A percentile compares a stretch with the other conserved stretches of the same genome.
Evolutionary conservation across 1,140 invertebrate species (phyloP).

Genomic region (Hestina assimilis): DNA sequence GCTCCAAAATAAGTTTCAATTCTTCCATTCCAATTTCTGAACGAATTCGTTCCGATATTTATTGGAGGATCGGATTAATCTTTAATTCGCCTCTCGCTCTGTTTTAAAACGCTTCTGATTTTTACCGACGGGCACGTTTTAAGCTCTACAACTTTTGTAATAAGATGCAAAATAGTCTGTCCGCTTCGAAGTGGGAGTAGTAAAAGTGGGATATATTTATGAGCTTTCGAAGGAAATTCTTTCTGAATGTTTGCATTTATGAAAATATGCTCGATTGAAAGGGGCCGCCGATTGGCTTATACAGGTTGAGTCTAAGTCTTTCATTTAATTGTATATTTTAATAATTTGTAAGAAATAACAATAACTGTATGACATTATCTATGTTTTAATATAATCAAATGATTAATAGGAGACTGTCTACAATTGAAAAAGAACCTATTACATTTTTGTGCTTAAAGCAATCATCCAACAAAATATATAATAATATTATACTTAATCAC

Average conservation of each 20-base stretch:
- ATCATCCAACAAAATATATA: no score
- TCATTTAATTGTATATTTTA: not conserved
- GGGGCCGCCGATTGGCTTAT: slow-evolving; percentile 42
- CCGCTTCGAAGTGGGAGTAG: slow-evolving; percentile 35
- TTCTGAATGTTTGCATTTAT: slow-evolving; percentile 77
- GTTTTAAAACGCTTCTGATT: slow-evolving; percentile 56
- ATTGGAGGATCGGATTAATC: slow-evolving; percentile 74
- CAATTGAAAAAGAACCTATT: no score
- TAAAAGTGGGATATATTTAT: slow-evolving; percentile 76
- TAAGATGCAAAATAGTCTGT: slow-evolving; percentile 37
- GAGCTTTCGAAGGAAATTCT: slow-evolving; percentile 76
- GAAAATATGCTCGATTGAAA: slow-evolving; percentile 75
- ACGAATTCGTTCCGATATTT: slow-evolving; percentile 71
- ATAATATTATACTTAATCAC: no score
- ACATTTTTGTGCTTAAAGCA: no score
- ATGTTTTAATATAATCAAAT: no score
- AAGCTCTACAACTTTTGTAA: slow-evolving; percentile 27
- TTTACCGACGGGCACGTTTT: slow-evolving; percentile 16
- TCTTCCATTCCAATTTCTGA: slow-evolving; percentile 72
- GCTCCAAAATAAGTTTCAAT: slow-evolving; percentile 68
- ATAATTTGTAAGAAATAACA: no score
- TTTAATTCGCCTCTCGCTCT: slow-evolving; percentile 61
- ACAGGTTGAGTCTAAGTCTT: slow-evolving; percentile 38
- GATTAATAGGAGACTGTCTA: no score
- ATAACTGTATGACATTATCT: no score